Conservation (phyloP, 1,140 invertebrate genomes). For the Lithobius niger region DNA sequence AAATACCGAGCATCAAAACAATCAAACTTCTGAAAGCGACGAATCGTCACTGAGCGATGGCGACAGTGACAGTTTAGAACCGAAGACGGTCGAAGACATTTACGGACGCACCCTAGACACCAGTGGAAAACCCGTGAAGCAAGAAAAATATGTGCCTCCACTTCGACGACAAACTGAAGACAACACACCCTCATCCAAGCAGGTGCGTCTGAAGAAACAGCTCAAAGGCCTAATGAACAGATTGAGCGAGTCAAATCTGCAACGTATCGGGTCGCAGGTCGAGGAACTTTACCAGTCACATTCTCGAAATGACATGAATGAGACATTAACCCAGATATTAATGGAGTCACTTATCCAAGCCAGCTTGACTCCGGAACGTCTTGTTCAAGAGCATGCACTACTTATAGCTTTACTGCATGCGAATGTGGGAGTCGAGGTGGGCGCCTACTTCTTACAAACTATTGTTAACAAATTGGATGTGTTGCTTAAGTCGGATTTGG, state of each 20-base stretch:
- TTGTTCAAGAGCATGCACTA: conserved; percentile 70
- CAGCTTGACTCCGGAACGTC: conserved; percentile 53
- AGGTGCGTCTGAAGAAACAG: conserved; percentile 48
- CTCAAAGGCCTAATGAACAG: conserved; percentile 80
- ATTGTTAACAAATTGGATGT: conserved; percentile 50
- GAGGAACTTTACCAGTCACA: conserved; percentile 29
- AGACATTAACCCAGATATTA: conserved; percentile 51
- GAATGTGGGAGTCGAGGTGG: conserved; percentile 75
- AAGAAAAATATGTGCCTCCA: conserved; percentile 66
- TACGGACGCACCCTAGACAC: conserved; percentile 73
- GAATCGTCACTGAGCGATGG: no score
- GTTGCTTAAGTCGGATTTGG: conserved; percentile 34
- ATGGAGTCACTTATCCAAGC: conserved; percentile 48
- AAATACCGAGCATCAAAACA: no score
- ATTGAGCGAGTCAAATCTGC: conserved; percentile 74
- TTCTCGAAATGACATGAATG: conserved; percentile 53
- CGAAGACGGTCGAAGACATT: no score
- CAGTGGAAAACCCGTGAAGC: conserved; percentile 55
- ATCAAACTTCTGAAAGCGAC: no score
- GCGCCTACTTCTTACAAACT: conserved; percentile 60
- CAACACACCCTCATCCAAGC: conserved; percentile 31
- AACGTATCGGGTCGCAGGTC: conserved; percentile 55
- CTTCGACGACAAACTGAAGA: conserved; percentile 49
- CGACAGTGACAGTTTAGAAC: no score
- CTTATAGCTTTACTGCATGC: conserved; percentile 71